phyloP scores from a whole-genome alignment of 2,113 vertebrate genomes.

The Redunca redunca region DNA sequence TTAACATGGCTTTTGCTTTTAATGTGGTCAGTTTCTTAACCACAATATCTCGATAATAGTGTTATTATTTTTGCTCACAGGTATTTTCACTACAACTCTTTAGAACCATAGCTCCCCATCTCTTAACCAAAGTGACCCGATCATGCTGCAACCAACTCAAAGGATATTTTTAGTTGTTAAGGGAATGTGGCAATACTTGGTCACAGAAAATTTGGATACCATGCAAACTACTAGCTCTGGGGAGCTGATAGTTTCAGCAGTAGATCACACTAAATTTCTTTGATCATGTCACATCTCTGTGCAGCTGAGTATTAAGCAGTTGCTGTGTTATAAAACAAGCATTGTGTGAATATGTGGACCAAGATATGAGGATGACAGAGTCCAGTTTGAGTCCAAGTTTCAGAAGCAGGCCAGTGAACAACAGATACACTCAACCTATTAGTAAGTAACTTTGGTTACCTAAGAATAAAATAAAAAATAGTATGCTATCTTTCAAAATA shows the following conservation, averaged over 20 bases:
- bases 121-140: not conserved
- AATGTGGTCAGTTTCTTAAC: not conserved
- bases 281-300: not conserved
- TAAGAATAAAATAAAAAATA: constrained; percentile 3
- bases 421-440: not conserved
- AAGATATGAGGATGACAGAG: not conserved
- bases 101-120: not conserved
- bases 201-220: not conserved
- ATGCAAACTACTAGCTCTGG: not conserved
- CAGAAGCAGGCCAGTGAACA: not conserved
- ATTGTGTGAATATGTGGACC: not conserved
- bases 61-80: not conserved
- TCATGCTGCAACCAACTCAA: not conserved
- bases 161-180: not conserved
- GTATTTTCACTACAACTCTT: not conserved
- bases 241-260: not conserved
- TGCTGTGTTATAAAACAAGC: not conserved
- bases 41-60: not conserved
- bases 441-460: not conserved
- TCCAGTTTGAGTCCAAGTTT: not conserved
- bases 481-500: not conserved
- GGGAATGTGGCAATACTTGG: not conserved
- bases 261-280: not conserved
- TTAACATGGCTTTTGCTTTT: not conserved
- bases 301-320: not conserved